A percentile compares a stretch with the other conserved stretches of the same genome.
Evolutionary conservation across 2,888 invertebrate genomes (phyloP).

Genomic region (Dryococelus australis): DNA sequence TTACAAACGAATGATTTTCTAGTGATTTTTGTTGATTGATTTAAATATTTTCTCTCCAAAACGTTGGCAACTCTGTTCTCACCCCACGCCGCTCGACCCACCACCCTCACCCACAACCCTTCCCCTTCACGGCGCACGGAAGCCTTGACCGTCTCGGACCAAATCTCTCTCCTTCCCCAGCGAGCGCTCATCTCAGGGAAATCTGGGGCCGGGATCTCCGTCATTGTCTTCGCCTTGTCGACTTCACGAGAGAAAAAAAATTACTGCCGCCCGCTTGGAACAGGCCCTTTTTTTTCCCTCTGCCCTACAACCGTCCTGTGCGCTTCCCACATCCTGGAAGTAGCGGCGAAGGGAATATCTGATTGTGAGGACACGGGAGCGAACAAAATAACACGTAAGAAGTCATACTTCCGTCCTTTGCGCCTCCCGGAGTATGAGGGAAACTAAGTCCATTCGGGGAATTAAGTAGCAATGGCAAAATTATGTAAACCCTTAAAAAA

Average conservation of each 20-base stretch:
- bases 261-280: background rate
- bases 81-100: background rate
- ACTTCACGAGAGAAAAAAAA: background rate
- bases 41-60: background rate
- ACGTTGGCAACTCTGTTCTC: background rate
- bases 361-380: background rate
- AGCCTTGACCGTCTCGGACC: background rate
- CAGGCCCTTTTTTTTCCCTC: background rate
- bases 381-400: no score
- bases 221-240: constrained; percentile 16
- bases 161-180: background rate
- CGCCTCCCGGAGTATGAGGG: background rate
- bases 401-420: no score
- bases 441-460: background rate
- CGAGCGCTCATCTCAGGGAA: background rate
- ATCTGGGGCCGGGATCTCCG: background rate
- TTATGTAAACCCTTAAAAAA: no score
- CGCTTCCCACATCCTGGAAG: background rate
- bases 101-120: background rate
- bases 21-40: no score
- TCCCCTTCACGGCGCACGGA: no score
- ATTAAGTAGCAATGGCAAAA: no score
- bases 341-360: background rate
- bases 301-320: background rate
- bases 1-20: no score